phyloP scores from a whole-genome alignment of 2,888 invertebrate genomes.

The Belgica antarctica region DNA sequence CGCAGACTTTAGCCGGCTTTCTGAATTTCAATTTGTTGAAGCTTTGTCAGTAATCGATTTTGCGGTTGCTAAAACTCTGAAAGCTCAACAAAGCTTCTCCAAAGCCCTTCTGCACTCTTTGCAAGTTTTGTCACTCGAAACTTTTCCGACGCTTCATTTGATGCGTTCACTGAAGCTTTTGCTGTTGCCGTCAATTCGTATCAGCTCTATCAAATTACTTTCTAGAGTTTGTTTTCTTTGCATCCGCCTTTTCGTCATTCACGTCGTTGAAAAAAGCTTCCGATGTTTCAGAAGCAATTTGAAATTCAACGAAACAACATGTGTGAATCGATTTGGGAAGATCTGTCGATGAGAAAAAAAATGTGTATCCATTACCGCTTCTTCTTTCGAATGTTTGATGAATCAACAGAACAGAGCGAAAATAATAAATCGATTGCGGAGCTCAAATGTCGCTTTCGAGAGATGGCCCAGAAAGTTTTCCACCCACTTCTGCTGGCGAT shows the following conservation, averaged over 20 bases:
- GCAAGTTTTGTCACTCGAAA: background rate
- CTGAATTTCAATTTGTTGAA: no score
- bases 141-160: background rate
- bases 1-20: no score
- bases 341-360: no score
- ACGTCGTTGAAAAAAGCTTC: background rate
- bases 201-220: slow-evolving; percentile 16
- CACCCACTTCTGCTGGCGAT: no score
- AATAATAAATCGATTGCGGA: slow-evolving; percentile 34
- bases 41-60: no score
- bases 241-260: slow-evolving; percentile 3
- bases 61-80: no score
- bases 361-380: slow-evolving; percentile 35
- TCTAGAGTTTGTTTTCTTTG: slow-evolving; percentile 8
- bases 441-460: slow-evolving; percentile 32
- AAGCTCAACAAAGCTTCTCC: background rate
- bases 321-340: slow-evolving; percentile 37
- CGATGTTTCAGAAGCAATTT: slow-evolving; percentile 24
- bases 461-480: background rate
- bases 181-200: background rate
- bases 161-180: background rate
- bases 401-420: slow-evolving; percentile 37
- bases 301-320: slow-evolving; percentile 10
- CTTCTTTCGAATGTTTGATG: slow-evolving; percentile 30
- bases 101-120: background rate